Base-by-base conservation (phyloP, 2,113 vertebrate species). In the Chelonoidis abingdonii region DNA sequence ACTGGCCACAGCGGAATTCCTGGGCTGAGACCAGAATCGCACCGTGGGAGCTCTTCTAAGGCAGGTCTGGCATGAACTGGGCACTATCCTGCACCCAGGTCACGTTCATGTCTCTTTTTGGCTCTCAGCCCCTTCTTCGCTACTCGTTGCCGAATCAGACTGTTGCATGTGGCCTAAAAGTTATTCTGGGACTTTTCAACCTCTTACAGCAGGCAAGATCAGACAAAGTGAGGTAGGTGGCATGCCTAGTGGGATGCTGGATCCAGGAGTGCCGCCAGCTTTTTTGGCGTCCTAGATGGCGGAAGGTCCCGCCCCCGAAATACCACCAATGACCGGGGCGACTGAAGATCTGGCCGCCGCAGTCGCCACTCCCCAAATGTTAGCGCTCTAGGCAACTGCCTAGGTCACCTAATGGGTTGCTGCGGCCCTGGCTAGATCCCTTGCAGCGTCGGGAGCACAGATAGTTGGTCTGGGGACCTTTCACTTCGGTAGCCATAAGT, bases 131-230 rank as follows among this genome's bases (percentile, higher is more conserved):
- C 83, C 76, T 93, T 69, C 85, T 86, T 50, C 56, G 2, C 31
- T 69, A 31, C 8, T 1, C 4, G 2, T 9, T 19, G 83, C 91
- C 49, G 31, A 4, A 21, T 35, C n/a, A 21, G 11, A 2, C 57
- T 0, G 0, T 21, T 83, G 80, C 62, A 0, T 0, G 3, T 21
- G 94, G 62, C 82, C 35, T 0, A 3, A n/a, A 35, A 22, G 57
- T 62, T 72, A 35, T 38, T 38, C 1, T 31, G 90, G 65, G 49
- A 91, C 38, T 56, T 17, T 80, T 1, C 78, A 35, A 24, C 0
- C 21, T 49, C 38, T 85, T 22, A 47, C 44, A 0, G 44, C 53
- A 84, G 72, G 1, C 0, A 5, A 35, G 57, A 59, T 53, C 44
- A 1, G 10, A 16, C 79, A n/a, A 25, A 12, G 69, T 56, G 57